Evolutionary conservation across 2,113 vertebrate genomes (phyloP).

Genomic region (Campylorhamphus procurvoides): DNA sequence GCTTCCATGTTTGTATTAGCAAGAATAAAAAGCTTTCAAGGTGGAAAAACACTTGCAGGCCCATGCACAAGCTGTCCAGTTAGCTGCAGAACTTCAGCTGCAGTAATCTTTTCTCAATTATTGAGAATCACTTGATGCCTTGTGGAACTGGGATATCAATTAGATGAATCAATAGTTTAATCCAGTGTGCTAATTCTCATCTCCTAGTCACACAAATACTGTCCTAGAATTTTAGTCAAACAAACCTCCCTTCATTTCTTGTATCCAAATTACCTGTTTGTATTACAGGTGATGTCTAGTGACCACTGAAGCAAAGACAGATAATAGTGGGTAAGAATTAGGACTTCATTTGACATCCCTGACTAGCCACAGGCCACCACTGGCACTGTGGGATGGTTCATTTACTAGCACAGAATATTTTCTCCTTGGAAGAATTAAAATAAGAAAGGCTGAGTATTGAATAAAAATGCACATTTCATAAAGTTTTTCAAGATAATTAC

Average conservation of each 20-base stretch:
- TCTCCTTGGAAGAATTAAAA: background rate
- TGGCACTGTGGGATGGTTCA: background rate
- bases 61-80: background rate
- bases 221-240: background rate
- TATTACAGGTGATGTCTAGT: background rate
- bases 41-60: background rate
- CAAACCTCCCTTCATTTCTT: background rate
- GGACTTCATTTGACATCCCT: background rate
- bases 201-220: background rate
- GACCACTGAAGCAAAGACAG: background rate
- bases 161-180: background rate
- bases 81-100: background rate
- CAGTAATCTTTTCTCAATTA: background rate
- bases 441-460: background rate
- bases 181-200: background rate
- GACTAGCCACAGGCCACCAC: background rate
- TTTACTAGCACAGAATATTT: background rate
- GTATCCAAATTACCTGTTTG: background rate
- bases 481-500: constrained; percentile 8
- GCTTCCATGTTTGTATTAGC: background rate
- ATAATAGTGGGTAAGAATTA: background rate
- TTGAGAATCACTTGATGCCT: background rate
- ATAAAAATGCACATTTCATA: background rate
- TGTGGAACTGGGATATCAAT: background rate
- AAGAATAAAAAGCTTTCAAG: background rate